Evolutionary conservation across 2,113 vertebrate species (phyloP).

Genomic region (Procavia capensis): DNA sequence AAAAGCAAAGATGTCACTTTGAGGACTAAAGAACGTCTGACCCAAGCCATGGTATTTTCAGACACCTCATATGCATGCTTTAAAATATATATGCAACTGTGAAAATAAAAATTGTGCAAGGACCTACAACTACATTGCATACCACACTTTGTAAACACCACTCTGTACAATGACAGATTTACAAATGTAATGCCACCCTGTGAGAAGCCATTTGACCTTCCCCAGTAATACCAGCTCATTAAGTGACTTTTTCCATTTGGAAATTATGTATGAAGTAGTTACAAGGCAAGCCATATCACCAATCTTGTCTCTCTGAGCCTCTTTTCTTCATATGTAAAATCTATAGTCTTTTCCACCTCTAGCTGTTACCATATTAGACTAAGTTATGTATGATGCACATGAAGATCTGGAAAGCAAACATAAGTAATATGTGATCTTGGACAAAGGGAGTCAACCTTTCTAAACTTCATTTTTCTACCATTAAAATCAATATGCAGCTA

Average conservation of each 20-base stretch:
- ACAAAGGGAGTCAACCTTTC: neutral
- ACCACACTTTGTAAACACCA: neutral
- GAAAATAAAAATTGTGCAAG: neutral
- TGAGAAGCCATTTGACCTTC: constrained; percentile 21
- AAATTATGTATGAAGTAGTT: constrained; percentile 57
- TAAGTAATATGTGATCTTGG: neutral
- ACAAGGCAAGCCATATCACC: neutral
- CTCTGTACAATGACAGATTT: constrained; percentile 3
- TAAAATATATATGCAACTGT: neutral
- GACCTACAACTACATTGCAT: neutral
- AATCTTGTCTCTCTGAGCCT: neutral
- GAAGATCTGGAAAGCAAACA: neutral
- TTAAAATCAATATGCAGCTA: neutral
- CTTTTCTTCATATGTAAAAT: constrained; percentile 44
- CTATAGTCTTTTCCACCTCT: constrained; percentile 30
- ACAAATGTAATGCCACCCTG: neutral
- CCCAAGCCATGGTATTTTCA: too few relatives aligned
- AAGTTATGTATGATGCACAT: neutral
- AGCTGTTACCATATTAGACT: neutral
- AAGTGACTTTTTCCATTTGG: constrained; percentile 27
- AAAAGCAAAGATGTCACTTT: too few relatives aligned
- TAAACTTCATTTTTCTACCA: neutral
- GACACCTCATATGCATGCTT: neutral
- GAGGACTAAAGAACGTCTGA: too few relatives aligned
- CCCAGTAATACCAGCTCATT: neutral